These are phyloP conservation scores for Aselliscus stoliczkanus DNA, from an alignment of 2,797 vertebrate genomes.

Conservation along the genomic window DNA sequence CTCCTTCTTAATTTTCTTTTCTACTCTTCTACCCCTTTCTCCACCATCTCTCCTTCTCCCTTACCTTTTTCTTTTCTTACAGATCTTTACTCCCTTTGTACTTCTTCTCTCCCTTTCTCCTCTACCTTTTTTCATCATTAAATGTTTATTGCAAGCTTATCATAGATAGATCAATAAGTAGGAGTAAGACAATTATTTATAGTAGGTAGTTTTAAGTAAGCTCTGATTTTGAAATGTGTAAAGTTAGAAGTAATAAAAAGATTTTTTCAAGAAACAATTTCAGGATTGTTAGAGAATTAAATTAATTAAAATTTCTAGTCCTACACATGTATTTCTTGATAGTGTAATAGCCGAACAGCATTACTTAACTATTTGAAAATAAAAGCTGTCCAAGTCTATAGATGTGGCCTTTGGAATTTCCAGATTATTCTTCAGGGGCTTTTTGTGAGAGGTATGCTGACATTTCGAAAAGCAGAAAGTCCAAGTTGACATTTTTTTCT, in stretches of 20 bases:
- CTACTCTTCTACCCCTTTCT: neutral
- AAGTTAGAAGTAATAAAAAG: neutral
- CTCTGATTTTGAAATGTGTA: neutral
- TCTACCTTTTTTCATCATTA: neutral
- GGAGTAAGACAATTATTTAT: neutral
- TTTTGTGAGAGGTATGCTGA: conserved; percentile 17
- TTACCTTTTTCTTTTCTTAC: neutral
- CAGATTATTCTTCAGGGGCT: neutral
- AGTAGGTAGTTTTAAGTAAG: neutral
- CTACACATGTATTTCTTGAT: neutral
- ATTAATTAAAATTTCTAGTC: neutral
- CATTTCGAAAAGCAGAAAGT: conserved; percentile 53
- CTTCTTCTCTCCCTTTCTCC: neutral
- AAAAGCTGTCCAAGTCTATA: conserved; percentile 13
- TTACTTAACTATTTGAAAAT: conserved; percentile 26
- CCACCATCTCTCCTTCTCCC: neutral
- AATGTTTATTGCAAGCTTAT: neutral
- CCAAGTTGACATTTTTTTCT: conserved; percentile 35
- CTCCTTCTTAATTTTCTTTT: neutral
- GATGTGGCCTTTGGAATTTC: conserved; percentile 36
- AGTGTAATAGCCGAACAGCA: neutral
- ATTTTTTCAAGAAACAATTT: neutral
- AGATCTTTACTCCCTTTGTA: neutral
- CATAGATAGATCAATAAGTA: neutral
- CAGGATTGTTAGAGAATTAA: neutral